Conservation (phyloP, 2,113 vertebrate species). For the Camelus bactrianus region DNA sequence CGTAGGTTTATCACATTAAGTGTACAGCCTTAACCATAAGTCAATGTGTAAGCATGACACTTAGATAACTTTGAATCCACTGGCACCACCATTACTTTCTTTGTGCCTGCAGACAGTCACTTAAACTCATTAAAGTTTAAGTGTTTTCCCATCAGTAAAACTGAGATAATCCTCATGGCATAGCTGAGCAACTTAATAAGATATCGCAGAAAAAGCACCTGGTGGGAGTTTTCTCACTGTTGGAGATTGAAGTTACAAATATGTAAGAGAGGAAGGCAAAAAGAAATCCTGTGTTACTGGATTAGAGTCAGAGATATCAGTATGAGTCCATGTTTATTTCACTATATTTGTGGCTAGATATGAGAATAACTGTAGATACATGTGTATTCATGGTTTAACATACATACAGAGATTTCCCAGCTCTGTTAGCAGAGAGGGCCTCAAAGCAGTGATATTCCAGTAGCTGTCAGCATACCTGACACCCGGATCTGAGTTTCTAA, state of each 20-base stretch:
- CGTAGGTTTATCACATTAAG: not conserved
- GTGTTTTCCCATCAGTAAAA: not conserved
- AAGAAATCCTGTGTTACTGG: not conserved
- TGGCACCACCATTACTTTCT: not conserved
- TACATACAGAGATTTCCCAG: not conserved
- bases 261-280: not conserved
- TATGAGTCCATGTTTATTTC: slow-evolving; percentile 8
- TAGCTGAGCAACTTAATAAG: not conserved
- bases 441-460: not conserved
- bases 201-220: slow-evolving; percentile 17
- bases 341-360: not conserved
- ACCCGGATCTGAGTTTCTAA: not conserved
- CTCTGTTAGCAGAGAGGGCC: not conserved
- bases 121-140: slow-evolving; percentile 6
- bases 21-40: not conserved
- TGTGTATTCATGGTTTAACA: not conserved
- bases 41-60: not conserved
- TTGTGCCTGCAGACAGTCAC: not conserved
- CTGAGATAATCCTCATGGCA: not conserved
- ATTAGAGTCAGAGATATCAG: not conserved
- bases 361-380: not conserved
- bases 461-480: not conserved
- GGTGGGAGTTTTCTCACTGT: not conserved
- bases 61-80: not conserved
- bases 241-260: not conserved